phyloP scores from a whole-genome alignment of 2,113 vertebrate genomes.

The Alethe diademata region DNA sequence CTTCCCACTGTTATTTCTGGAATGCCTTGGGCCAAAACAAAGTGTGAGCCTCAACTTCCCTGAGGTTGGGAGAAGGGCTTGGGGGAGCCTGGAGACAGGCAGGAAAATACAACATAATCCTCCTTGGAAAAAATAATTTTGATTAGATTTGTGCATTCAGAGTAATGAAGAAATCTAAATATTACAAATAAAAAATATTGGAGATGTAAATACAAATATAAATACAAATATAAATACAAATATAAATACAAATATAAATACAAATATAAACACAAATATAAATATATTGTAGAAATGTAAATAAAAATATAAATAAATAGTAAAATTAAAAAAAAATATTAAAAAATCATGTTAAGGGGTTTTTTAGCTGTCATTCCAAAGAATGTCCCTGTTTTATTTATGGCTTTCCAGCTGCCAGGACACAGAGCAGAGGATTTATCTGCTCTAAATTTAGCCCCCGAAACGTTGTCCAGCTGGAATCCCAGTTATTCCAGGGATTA shows the following conservation, averaged over 20 bases:
- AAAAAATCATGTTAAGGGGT: neutral
- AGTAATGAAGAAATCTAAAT: neutral
- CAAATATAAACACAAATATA: too few relatives aligned
- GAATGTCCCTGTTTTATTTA: neutral
- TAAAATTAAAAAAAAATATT: neutral
- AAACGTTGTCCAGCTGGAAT: neutral
- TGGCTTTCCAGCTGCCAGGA: neutral
- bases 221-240: neutral
- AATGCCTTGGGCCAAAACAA: neutral
- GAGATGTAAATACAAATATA: neutral
- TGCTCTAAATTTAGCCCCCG: slow-evolving; percentile 11
- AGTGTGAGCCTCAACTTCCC: neutral
- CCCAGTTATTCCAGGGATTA: slow-evolving; percentile 25
- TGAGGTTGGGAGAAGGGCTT: neutral
- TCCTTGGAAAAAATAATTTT: neutral
- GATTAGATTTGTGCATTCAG: neutral
- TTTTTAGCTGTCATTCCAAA: neutral
- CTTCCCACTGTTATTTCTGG: neutral
- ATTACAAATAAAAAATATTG: fast-evolving
- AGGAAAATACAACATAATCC: neutral
- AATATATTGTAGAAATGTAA: neutral
- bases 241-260: neutral
- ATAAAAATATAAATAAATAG: too few relatives aligned
- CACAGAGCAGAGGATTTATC: neutral
- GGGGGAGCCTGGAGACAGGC: neutral